phyloP scores from a whole-genome alignment of 64 coral and sea anemone genomes.

The Pocillopora damicornis region DNA sequence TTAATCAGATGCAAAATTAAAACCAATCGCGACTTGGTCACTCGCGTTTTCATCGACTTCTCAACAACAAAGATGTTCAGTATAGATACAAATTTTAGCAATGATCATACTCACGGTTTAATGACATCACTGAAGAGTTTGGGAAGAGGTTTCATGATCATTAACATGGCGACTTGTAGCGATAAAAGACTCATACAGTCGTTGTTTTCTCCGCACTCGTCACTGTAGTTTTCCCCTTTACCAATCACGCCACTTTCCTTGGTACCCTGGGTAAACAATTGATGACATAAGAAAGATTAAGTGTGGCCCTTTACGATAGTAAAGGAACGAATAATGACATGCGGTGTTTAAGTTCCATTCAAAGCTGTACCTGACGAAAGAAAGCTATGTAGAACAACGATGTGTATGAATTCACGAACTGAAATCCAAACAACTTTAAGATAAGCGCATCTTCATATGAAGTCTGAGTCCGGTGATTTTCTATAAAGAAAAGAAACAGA shows the following conservation, averaged over 20 bases:
- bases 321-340: not conserved
- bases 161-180: constrained; percentile 96
- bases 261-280: constrained; percentile 43
- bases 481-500: constrained; percentile 37
- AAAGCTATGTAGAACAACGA: constrained; percentile 99
- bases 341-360: not conserved
- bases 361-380: constrained; percentile 66
- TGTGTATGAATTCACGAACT: constrained; percentile 97
- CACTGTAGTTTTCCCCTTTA: constrained; percentile 79
- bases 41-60: too few species aligned
- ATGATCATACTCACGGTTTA: constrained; percentile 68
- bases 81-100: not conserved
- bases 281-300: not conserved
- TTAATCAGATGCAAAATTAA: too few species aligned
- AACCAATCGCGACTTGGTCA: too few species aligned
- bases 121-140: constrained; percentile 79
- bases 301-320: not conserved
- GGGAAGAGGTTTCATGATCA: constrained; percentile 97
- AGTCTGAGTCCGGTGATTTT: constrained; percentile 91
- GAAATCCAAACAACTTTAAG: constrained; percentile 93
- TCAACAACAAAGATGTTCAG: too few species aligned
- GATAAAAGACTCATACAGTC: constrained; percentile 95
- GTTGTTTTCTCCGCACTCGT: constrained; percentile 73
- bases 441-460: constrained; percentile 90
- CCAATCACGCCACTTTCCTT: constrained; percentile 61